Base-by-base conservation (phyloP, 1,140 invertebrate genomes). In the Microplitis mediator region DNA sequence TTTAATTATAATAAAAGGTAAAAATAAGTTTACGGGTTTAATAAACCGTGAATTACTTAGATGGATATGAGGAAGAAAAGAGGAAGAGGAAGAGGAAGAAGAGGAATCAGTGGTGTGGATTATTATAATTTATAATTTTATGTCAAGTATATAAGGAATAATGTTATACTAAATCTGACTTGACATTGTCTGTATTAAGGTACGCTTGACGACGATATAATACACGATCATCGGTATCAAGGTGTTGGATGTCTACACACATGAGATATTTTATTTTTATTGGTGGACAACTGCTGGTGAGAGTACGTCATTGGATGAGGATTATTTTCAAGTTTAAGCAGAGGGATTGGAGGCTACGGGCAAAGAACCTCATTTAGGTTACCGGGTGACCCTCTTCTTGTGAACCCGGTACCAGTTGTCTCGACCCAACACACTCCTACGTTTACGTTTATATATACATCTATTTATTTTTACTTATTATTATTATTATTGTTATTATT, bases 341-440 rank as follows among this genome's bases (percentile, higher is more conserved):
- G 32, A 34, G 65, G 32, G 51, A 67, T 67, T 54, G 65, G 68
- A 70, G 79, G 77, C 77, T 70, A 75, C 69, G 80, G 78, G 78
- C 82, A 85, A 86, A 75, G 83, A 85, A 86, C 84, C 79, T 79
- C 81, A 86, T 84, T 79, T 86, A 82, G 84, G 84, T 86, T 77
- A 86, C 84, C 84, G 80, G 84, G 84, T 86, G 80, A 86, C 84
- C 84, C 78, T 79, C 77, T 84, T 85, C 72, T 13, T 52, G 61
- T 35, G 73, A 75, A 74, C 74, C 73, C 68, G 72, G 67, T 77
- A 73, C 39, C 65, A 54, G 23, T 54, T 32, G 31, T 67, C n/a
- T 39, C 11, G 5, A 14, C 39, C 11, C 50, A 16, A 16, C 14
- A 39, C 39, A 52, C 31, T 36, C 65, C 32, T 62, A 62, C 60